Base-by-base conservation (phyloP, 2,797 vertebrate species). In the Pipistrellus pygmaeus region DNA sequence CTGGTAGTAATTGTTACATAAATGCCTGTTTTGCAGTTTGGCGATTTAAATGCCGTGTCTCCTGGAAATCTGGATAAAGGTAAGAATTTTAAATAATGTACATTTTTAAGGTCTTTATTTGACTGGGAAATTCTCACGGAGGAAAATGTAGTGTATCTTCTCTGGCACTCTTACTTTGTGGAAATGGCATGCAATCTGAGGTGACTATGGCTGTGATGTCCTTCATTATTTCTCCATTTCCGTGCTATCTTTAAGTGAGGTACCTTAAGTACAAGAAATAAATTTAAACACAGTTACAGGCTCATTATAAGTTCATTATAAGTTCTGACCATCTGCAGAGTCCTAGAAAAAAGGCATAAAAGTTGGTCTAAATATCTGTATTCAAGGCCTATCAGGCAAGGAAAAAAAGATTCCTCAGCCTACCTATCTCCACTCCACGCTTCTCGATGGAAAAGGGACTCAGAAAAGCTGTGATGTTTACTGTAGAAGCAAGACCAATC, bases 11-110 rank as follows among this genome's bases (percentile, higher is more conserved):
- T 96, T 72, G 27, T 85, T 91, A 48, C 80, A 53, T 93, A 96
- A 97, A 97, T 96, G 91, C 93, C 94, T 92, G 1, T 98, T 97
- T 98, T 98, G 57, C 98, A 99, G 98, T 99, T 99, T 98, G 98
- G 98, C 91, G 98, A 99, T 98, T 96, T 99, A 97, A 99, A 98
- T 98, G 98, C 98, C 95, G 96, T 98, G 27, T 99, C 98, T 76
- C 98, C 98, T 96, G 98, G 98, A 97, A 99, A 98, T 97, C 98
- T 98, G 98, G 98, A 99, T 97, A 99, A 99, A 98, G 98, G 98
- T 98, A 98, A 98, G 97, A 93, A 71, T 2, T 57, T 48, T 77
- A 72, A 93, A 89, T 84, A 85, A 51, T 41, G 3, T 64, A 64
- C 13, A 8, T 88, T 93, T 85, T 80, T 62, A 87, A 90, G 38